phyloP scores from a whole-genome alignment of 2,888 invertebrate species.

The Plebejus anna region DNA sequence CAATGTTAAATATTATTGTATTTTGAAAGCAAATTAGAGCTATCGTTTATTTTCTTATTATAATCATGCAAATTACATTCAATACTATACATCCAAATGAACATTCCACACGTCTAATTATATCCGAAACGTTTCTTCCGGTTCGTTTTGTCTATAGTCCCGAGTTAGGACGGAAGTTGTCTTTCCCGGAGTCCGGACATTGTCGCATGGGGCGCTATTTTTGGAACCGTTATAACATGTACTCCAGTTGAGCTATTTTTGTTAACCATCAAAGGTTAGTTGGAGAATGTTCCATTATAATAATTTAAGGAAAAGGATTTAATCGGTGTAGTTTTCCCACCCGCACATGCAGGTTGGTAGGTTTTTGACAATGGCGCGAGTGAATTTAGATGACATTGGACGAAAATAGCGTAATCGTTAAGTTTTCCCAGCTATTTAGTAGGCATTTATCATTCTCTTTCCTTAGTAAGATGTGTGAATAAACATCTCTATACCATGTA shows the following conservation, averaged over 20 bases:
- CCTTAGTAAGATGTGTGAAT: too few species aligned
- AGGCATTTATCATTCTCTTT: not conserved
- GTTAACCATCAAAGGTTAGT: not conserved
- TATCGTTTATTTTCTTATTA: not conserved
- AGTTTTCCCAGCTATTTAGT: not conserved
- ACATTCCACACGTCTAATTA: constrained; percentile 19
- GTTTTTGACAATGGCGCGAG: not conserved
- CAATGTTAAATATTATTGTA: not conserved
- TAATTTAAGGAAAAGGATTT: not conserved
- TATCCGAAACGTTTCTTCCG: constrained; percentile 37
- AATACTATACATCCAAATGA: not conserved
- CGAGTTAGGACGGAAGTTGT: constrained; percentile 33
- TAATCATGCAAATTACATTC: not conserved
- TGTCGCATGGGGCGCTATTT: constrained; percentile 29
- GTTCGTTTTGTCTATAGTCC: constrained; percentile 29
- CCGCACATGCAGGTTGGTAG: not conserved
- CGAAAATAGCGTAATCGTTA: not conserved
- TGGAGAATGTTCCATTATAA: not conserved
- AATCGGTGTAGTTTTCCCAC: not conserved
- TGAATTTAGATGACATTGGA: not conserved
- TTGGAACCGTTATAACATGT: constrained; percentile 15
- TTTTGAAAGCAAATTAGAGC: not conserved
- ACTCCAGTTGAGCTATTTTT: not conserved
- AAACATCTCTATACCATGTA: too few species aligned
- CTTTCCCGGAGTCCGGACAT: constrained; percentile 25